These are phyloP conservation scores for Alosa sapidissima DNA, from an alignment of 2,797 vertebrate genomes.

Conservation along the genomic window DNA sequence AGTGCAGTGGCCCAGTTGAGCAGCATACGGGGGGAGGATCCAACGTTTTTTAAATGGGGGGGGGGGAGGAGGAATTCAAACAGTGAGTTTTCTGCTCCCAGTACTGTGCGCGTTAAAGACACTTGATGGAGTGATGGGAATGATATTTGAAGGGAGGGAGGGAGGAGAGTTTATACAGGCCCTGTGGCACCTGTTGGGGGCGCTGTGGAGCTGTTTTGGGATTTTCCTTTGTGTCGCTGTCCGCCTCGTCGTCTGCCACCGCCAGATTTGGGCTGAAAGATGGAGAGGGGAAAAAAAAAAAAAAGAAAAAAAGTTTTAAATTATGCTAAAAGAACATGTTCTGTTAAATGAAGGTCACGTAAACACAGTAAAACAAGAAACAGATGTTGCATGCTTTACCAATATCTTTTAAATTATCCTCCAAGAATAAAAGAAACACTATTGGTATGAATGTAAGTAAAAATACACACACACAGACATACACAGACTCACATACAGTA, in stretches of 20 bases:
- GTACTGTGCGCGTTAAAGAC: constrained; percentile 37
- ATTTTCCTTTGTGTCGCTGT: constrained; percentile 78
- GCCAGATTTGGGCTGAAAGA: constrained; percentile 73
- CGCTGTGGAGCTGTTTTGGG: constrained; percentile 64
- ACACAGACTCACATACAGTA: neutral
- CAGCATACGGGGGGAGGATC: constrained; percentile 25
- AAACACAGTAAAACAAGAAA: neutral
- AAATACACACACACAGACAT: neutral
- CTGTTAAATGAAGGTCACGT: neutral
- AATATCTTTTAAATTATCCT: neutral
- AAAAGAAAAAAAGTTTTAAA: neutral
- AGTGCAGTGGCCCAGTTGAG: constrained; percentile 33
- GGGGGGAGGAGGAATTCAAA: neutral
- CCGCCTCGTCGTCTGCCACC: constrained; percentile 76
- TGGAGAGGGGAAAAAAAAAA: constrained; percentile 18
- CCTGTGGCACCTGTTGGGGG: constrained; percentile 65
- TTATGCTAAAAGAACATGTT: neutral
- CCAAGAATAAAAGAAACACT: too few relatives aligned
- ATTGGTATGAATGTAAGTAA: neutral
- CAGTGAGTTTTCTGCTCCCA: neutral
- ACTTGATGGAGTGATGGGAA: constrained; percentile 32
- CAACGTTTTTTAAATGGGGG: neutral
- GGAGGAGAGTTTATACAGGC: constrained; percentile 60
- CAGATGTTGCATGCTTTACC: neutral
- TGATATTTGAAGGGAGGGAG: neutral